Evolutionary conservation across 2,888 invertebrate species (phyloP).

Genomic region (Xanthorhoe spadicearia): DNA sequence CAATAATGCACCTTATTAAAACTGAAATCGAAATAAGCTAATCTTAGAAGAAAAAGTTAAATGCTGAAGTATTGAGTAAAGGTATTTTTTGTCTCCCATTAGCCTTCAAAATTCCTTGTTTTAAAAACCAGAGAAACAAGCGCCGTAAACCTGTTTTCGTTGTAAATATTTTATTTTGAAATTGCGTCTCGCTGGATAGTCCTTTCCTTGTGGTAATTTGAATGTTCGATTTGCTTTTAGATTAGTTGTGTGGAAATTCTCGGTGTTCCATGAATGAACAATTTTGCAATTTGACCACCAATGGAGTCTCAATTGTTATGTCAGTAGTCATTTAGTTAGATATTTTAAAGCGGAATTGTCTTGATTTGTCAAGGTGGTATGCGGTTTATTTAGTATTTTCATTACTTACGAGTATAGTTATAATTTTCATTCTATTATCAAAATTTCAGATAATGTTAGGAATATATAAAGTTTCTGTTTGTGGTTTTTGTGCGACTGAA

Average conservation of each 20-base stretch:
- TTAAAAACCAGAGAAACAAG: not conserved
- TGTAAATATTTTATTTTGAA: slow-evolving; percentile 48
- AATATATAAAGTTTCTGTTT: too few species aligned
- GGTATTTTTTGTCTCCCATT: too few species aligned
- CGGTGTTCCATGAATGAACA: not conserved
- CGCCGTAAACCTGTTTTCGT: slow-evolving; percentile 39
- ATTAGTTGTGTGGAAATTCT: slow-evolving; percentile 24
- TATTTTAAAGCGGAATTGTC: not conserved
- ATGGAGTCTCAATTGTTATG: not conserved
- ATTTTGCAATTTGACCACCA: slow-evolving; percentile 1
- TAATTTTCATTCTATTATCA: too few species aligned
- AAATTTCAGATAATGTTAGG: too few species aligned
- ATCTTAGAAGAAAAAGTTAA: too few species aligned
- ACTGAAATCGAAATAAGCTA: too few species aligned
- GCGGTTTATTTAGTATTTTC: too few species aligned
- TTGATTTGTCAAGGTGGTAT: too few species aligned
- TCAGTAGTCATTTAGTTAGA: not conserved
- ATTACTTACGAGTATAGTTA: too few species aligned
- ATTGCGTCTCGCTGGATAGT: slow-evolving; percentile 50
- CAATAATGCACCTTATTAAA: not conserved
- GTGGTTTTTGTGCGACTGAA: too few species aligned
- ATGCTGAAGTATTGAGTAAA: too few species aligned
- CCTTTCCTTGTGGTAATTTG: slow-evolving; percentile 52
- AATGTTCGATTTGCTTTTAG: slow-evolving; percentile 39
- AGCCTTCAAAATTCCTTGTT: not conserved